Conservation (phyloP, 2,113 vertebrate genomes). For the Ceyx melanurus region DNA sequence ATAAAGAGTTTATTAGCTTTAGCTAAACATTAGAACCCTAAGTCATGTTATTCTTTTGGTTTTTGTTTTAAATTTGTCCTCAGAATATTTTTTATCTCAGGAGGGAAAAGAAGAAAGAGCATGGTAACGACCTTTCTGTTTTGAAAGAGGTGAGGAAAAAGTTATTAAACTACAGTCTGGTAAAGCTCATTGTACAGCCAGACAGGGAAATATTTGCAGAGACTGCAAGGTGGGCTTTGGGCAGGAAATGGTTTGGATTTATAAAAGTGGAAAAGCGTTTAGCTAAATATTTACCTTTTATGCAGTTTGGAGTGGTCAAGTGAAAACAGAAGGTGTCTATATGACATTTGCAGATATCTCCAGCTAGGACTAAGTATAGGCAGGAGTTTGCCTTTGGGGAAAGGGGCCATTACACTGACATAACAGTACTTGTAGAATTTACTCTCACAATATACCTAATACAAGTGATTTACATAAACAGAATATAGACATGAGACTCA, state of each 20-base stretch:
- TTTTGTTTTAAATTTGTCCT: slow-evolving; percentile 24
- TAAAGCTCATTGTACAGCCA: slow-evolving; percentile 57
- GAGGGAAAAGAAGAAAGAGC: not conserved
- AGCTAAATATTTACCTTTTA: slow-evolving; percentile 67
- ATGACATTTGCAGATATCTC: slow-evolving; percentile 74
- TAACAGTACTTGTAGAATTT: slow-evolving; percentile 34
- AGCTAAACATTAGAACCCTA: slow-evolving; percentile 44
- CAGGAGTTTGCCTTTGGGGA: slow-evolving; percentile 13
- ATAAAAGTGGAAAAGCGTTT: slow-evolving; percentile 40
- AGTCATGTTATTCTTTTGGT: not conserved
- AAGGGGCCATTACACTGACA: not conserved
- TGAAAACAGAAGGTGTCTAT: slow-evolving; percentile 66
- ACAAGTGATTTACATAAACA: not conserved
- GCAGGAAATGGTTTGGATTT: slow-evolving; percentile 54
- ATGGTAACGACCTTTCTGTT: slow-evolving; percentile 56
- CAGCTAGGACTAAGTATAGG: slow-evolving; percentile 63
- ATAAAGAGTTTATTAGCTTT: not conserved
- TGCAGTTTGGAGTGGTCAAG: slow-evolving; percentile 59
- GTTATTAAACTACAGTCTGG: slow-evolving; percentile 53
- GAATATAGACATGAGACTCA: not conserved
- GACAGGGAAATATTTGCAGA: slow-evolving; percentile 56
- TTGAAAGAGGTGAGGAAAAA: slow-evolving; percentile 37
- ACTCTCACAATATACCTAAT: not conserved
- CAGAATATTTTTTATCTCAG: slow-evolving; percentile 17
- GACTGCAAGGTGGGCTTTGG: slow-evolving; percentile 13